Conservation (phyloP, 2,888 invertebrate species). For the Thera obeliscata region DNA sequence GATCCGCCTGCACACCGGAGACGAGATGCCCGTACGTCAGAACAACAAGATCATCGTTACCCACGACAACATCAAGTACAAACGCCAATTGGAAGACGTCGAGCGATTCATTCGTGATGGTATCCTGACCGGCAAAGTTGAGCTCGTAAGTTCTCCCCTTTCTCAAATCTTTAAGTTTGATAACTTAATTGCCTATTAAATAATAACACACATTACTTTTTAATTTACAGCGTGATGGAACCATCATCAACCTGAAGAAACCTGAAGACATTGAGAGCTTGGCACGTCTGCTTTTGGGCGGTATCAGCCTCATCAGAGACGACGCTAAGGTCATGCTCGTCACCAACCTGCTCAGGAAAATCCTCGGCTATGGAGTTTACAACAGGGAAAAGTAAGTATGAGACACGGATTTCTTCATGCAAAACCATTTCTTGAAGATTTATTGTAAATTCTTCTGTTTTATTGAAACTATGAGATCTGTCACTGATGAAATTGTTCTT, state of each 20-base stretch:
- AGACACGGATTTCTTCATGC: not conserved
- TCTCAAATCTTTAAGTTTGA: not conserved
- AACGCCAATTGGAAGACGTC: conserved; percentile 65
- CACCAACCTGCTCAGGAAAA: conserved; percentile 65
- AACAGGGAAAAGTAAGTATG: conserved; percentile 70
- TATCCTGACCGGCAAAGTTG: conserved; percentile 67
- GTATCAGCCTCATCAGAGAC: conserved; percentile 80
- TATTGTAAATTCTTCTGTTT: no score
- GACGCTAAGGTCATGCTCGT: conserved; percentile 82
- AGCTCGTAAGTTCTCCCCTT: conserved; percentile 59
- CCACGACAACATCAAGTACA: conserved; percentile 61
- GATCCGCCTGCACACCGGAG: conserved; percentile 82
- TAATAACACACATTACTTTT: conserved; percentile 16
- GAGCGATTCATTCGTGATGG: conserved; percentile 83
- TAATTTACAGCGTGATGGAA: conserved; percentile 79
- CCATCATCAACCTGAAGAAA: conserved; percentile 85
- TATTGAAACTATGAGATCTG: no score
- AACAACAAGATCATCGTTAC: conserved; percentile 66
- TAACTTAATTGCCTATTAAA: not conserved
- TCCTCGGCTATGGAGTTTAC: conserved; percentile 68
- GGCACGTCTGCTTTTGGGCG: conserved; percentile 87
- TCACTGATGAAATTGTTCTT: conserved; percentile 3
- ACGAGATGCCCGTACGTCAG: conserved; percentile 82
- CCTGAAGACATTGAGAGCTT: conserved; percentile 87
- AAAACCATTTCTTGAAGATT: no score